Conservation (phyloP, 2,797 vertebrate species). For the Alectoris magna region DNA sequence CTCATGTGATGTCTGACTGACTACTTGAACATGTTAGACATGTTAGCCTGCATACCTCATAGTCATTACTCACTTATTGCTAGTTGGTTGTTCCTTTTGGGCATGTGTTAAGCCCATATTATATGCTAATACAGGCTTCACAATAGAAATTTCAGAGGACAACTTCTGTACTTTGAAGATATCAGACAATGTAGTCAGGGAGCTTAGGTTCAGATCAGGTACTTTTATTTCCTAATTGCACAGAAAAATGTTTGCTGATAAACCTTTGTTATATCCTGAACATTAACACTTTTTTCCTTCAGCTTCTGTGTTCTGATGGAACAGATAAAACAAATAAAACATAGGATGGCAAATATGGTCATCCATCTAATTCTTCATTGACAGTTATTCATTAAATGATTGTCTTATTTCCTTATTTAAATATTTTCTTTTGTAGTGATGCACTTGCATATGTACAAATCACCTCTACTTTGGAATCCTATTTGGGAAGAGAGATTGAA, state of each 20-base stretch:
- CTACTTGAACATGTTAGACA: background rate
- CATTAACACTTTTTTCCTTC: constrained; percentile 7
- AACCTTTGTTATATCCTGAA: background rate
- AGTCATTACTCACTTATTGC: background rate
- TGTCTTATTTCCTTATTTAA: background rate
- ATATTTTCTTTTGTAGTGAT: background rate
- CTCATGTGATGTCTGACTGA: background rate
- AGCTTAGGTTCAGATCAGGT: background rate
- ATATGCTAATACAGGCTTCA: background rate
- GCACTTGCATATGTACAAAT: background rate
- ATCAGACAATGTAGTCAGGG: background rate
- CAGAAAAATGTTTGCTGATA: background rate
- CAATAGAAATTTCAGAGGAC: background rate
- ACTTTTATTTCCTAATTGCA: background rate
- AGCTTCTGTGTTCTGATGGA: background rate
- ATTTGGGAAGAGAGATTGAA: background rate
- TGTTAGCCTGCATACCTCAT: background rate
- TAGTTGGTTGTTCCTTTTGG: background rate
- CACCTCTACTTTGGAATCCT: background rate
- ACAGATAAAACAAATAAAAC: constrained; percentile 1
- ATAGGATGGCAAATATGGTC: background rate
- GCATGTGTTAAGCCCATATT: background rate
- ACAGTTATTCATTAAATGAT: background rate
- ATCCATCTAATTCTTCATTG: constrained; percentile 11
- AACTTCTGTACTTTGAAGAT: background rate